Evolutionary conservation across 2,797 vertebrate genomes (phyloP), one percentile per base, ranked within the genome.

Genomic region (Scarus forsteni): DNA sequence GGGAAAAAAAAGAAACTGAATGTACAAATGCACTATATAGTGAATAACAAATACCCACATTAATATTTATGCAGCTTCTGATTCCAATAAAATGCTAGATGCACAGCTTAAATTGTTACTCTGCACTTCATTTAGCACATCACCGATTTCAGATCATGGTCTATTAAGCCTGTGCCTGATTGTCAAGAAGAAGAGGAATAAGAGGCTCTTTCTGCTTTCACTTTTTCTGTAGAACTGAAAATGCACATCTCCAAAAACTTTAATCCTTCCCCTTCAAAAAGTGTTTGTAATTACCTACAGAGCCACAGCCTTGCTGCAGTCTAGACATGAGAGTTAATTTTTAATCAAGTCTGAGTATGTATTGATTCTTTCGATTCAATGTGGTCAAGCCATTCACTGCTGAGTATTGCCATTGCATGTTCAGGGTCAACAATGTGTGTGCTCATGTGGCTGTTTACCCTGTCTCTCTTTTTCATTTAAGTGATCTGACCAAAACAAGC

Each of bases 101-200:
- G 76, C 68, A 15, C 59, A 59, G 68, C 71, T 43, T 78, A 74
- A 79, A 88, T 82, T 83, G 75, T 80, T 75, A 71, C 84, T 71
- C 63, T 77, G 72, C 85, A 88, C 60, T 70, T 89, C 81, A 89
- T 90, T 85, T 79, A 80, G 60, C 77, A 61, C 75, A 54, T 73
- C 36, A 1, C 19, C 13, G 45, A 75, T 57, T 75, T 83, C 44
- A 82, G 84, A 88, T 89, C 79, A 85, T 51, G 74, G 83, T 66
- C 52, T 80, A 88, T 91, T 88, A 88, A 80, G 52, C 57, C 12
- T 1, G 34, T 7, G 38, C 69, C 70, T 83, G 85, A 89, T 91
- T 87, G 88, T 80, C 84, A 87, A 76, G 69, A 56, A 60, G 16
- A 51, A 52, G 16, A 51, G 55, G 73, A 73, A 84, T 85, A 57